Conservation (phyloP, 2,797 vertebrate species). For the Muscicapa comitata region DNA sequence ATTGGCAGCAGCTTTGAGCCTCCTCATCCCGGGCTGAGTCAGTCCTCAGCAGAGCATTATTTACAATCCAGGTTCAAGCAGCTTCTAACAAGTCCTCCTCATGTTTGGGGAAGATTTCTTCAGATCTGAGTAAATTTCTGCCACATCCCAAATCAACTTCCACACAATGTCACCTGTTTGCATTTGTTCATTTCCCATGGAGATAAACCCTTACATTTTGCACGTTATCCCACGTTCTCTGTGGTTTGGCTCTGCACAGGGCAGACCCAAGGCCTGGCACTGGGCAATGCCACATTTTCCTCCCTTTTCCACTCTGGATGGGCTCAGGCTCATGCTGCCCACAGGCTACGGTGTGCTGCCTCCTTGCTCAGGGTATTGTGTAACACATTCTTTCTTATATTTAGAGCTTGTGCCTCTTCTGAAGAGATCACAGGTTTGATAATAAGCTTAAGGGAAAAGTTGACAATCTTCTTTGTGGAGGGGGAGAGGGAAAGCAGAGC, state of each 20-base stretch:
- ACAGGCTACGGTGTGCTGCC: neutral
- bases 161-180: neutral
- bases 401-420: constrained; percentile 14
- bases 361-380: neutral
- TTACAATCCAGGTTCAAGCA: neutral
- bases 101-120: neutral
- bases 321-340: neutral
- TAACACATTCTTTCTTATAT: constrained; percentile 18
- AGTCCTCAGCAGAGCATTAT: constrained; percentile 4
- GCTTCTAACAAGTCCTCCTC: neutral
- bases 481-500: neutral
- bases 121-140: neutral
- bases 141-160: neutral
- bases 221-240: rapidly evolving
- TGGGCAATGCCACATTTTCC: neutral
- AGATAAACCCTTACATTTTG: neutral
- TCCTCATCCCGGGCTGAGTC: constrained; percentile 5
- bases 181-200: neutral
- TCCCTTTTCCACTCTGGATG: neutral
- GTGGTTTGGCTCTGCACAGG: neutral
- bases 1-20: constrained; percentile 23
- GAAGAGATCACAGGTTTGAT: constrained; percentile 30
- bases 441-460: constrained; percentile 32
- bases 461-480: neutral
- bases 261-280: neutral